These are phyloP conservation scores for Athetis lepigone DNA, from an alignment of 2,888 invertebrate species.

Conservation along the genomic window DNA sequence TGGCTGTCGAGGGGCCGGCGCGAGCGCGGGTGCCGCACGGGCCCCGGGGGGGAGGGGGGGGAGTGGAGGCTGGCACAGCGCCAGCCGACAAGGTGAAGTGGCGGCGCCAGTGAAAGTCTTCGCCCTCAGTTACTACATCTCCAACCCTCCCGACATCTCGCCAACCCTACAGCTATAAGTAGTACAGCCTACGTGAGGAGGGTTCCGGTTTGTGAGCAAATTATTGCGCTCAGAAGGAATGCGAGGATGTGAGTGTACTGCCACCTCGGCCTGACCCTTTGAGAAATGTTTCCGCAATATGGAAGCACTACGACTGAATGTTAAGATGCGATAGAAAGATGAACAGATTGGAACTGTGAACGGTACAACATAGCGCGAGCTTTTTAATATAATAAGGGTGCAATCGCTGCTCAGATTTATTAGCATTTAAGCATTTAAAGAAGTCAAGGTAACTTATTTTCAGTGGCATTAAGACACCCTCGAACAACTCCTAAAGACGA, in stretches of 20 bases:
- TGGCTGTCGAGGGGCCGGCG: slow-evolving; percentile 31
- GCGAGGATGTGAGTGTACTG: background rate
- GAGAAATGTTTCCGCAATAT: too few species aligned
- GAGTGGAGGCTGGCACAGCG: slow-evolving; percentile 77
- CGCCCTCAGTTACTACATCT: slow-evolving; percentile 63
- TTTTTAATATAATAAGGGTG: background rate
- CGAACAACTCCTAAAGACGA: background rate
- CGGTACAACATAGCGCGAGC: slow-evolving; percentile 2
- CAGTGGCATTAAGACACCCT: background rate
- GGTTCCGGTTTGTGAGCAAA: slow-evolving; percentile 5
- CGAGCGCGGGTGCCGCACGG: slow-evolving; percentile 28
- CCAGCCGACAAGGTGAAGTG: slow-evolving; percentile 88
- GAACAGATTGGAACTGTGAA: slow-evolving; percentile 11
- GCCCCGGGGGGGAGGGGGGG: slow-evolving; percentile 16
- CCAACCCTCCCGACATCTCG: slow-evolving; percentile 53
- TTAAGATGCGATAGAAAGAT: background rate
- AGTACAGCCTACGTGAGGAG: slow-evolving; percentile 1
- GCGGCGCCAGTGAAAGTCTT: slow-evolving; percentile 87
- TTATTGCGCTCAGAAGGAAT: slow-evolving; percentile 1
- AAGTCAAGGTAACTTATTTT: background rate
- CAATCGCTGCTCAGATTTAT: slow-evolving; percentile 15
- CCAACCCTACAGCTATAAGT: slow-evolving; percentile 25
- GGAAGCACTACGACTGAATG: background rate
- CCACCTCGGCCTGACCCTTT: too few species aligned
- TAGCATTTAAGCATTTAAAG: background rate